Evolutionary conservation across 1,140 invertebrate species (phyloP).

Genomic region (Drosophila bocqueti): DNA sequence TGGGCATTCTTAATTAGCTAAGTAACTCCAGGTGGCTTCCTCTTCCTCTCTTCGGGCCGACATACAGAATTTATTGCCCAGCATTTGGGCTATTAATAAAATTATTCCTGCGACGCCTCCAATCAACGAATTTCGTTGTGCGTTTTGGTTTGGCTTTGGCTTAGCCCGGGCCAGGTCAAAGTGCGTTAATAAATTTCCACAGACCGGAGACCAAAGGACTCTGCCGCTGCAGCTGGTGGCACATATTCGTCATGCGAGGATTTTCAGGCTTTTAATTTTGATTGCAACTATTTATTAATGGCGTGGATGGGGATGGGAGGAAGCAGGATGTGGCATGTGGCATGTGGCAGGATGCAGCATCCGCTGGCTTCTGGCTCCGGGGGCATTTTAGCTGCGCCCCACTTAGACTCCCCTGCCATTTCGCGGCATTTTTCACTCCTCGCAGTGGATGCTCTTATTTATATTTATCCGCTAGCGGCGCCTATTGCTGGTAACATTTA

Average conservation of each 20-base stretch:
- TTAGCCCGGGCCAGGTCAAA: conserved; percentile 16
- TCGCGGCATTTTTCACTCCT: conserved; percentile 29
- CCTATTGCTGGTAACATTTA: conserved; percentile 37
- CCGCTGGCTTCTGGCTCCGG: conserved; percentile 13
- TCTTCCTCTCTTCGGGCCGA: conserved; percentile 6
- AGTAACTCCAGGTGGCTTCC: conserved; percentile 30
- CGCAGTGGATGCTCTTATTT: conserved; percentile 13
- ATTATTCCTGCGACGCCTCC: conserved; percentile 8
- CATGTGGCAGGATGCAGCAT: conserved; percentile 10
- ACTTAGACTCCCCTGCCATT: conserved; percentile 56
- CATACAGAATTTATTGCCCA: conserved; percentile 45
- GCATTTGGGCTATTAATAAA: conserved; percentile 69
- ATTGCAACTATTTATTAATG: conserved; percentile 79
- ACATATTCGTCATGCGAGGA: conserved; percentile 53
- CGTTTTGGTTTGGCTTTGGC: conserved; percentile 2
- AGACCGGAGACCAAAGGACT: conserved; percentile 12
- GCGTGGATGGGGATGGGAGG: conserved; percentile 20
- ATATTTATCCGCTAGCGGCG: conserved; percentile 36
- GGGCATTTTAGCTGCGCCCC: conserved; percentile 53
- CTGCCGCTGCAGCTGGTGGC: conserved; percentile 10
- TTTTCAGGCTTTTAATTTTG: conserved; percentile 72
- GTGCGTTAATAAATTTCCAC: conserved; percentile 65
- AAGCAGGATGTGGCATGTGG: conserved; percentile 22
- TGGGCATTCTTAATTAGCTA: conserved; percentile 65
- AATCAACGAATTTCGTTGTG: conserved; percentile 45